These are phyloP conservation scores for Polyommatus icarus DNA, from an alignment of 2,888 invertebrate genomes.

Conservation along the genomic window DNA sequence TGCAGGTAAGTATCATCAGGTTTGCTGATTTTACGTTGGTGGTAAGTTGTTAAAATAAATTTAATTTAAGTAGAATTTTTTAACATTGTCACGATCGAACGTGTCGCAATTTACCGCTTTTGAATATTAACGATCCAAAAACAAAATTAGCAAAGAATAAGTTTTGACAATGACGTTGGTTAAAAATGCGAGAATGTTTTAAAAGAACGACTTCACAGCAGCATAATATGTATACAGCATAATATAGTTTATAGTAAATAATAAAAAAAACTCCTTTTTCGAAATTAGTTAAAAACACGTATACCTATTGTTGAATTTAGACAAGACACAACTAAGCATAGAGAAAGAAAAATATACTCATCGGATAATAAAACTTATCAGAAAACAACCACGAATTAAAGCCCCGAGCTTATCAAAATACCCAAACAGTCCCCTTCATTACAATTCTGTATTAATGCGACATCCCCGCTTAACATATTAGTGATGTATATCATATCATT, in stretches of 20 bases:
- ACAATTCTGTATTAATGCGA: conserved; percentile 19
- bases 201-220: no score
- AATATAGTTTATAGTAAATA: no score
- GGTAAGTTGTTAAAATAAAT: conserved; percentile 29
- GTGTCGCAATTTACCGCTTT: background rate
- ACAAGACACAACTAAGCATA: background rate
- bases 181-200: background rate
- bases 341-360: background rate
- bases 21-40: conserved; percentile 30
- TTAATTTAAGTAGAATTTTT: conserved; percentile 14
- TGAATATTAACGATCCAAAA: background rate
- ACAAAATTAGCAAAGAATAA: background rate
- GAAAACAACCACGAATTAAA: background rate
- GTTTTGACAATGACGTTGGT: background rate
- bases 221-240: no score
- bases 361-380: background rate
- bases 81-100: background rate
- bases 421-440: conserved; percentile 10
- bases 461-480: conserved; percentile 38
- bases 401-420: background rate
- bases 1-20: conserved; percentile 31
- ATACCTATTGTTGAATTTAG: no score
- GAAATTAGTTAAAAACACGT: no score
- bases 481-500: conserved; percentile 46
- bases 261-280: no score